Percentiles rank a stretch among this genome's conserved stretches.
phyloP scores from a whole-genome alignment of 2,888 invertebrate species.

The Bellardia pandia region DNA sequence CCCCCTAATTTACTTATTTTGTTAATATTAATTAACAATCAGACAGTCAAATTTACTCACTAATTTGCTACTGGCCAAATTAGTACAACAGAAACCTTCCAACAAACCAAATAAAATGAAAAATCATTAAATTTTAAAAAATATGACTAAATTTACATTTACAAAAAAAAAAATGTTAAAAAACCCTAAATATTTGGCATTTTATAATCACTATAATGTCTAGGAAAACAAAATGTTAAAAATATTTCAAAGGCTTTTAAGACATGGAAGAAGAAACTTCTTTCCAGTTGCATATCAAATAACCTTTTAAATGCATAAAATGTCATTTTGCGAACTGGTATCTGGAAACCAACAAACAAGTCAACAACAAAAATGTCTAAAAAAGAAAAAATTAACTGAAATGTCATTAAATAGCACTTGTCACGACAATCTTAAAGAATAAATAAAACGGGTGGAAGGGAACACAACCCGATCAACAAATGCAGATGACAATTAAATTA shows the following conservation, averaged over 20 bases:
- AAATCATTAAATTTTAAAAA: constrained; percentile 43
- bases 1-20: constrained; percentile 3
- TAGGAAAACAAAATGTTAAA: neutral
- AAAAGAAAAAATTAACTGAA: constrained; percentile 49
- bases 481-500: constrained; percentile 29
- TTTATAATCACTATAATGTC: neutral
- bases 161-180: neutral
- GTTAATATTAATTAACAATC: neutral
- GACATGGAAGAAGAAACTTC: constrained; percentile 4
- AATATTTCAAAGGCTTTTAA: too few relatives aligned
- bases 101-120: neutral
- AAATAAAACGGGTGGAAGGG: neutral
- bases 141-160: constrained; percentile 37
- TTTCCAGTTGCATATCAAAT: constrained; percentile 71
- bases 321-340: constrained; percentile 73
- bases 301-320: constrained; percentile 75
- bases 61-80: constrained; percentile 45
- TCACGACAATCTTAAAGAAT: constrained; percentile 32
- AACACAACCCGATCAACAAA: neutral
- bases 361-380: constrained; percentile 16
- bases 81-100: constrained; percentile 35
- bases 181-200: neutral
- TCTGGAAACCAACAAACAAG: constrained; percentile 45
- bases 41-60: neutral
- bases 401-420: constrained; percentile 75